Base-by-base conservation (phyloP, 2,113 vertebrate genomes). In the Tenrec ecaudatus region DNA sequence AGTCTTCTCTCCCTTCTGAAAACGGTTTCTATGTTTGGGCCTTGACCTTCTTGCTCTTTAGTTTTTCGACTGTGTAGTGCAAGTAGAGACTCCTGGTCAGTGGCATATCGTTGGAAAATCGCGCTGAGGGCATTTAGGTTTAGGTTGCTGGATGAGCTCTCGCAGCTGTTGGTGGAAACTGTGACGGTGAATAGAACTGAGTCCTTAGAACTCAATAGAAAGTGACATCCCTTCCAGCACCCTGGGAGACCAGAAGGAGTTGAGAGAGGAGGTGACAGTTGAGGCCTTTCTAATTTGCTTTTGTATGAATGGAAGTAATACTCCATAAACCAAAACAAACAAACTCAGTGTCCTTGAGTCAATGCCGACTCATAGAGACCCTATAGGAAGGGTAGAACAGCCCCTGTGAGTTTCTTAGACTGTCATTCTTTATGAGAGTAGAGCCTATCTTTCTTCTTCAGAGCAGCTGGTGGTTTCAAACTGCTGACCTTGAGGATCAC, bases 211-310 rank as follows among this genome's bases (percentile, higher is more conserved):
- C 6, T 64, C 20, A n/a, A n/a, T n/a, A n/a, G n/a, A n/a, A n/a
- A n/a, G n/a, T n/a, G 19, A 22, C 62, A 47, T 47, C 43, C 10
- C 43, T 47, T 47, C 43, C 5, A 84, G 29, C 2, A 20, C 75
- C 22, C 40, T 19, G n/a, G 27, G 62, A 60, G 62, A 64, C 68
- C 77, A 82, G 77, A 80, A 40, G 2, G 27, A 57, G 66, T 76
- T 87, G 40, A 69, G 38, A 66, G 36, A 62, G 31, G 47, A 82
- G 79, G 43, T 60, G 43, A 31, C 62, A 17, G 33, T 57, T 23
- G 31, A 90, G 27, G 23, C 36, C 57, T 81, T 87, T 83, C 71
- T 40, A n/a, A 83, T 40, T 93, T 80, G 60, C 60, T 64, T 71
- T 69, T 29, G 1, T 40, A 20, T 69, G 12, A 68, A 47, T 60